phyloP scores from a whole-genome alignment of 2,113 vertebrate species.

The Speoplatyrhinus poulsoni region DNA sequence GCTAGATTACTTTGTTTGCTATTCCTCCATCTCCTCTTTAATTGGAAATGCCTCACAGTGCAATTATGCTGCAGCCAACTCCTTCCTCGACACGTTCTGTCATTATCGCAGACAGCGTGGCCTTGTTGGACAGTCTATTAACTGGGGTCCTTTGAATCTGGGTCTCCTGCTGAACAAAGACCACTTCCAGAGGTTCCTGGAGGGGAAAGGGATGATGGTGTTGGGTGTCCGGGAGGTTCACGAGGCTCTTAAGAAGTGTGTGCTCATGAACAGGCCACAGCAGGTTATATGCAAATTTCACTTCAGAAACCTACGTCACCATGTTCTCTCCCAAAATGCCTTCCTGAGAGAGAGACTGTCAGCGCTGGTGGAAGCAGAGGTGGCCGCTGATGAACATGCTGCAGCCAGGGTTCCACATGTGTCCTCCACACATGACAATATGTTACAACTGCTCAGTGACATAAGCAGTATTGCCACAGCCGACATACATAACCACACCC shows the following conservation, averaged over 20 bases:
- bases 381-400: slow-evolving; percentile 19
- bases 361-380: slow-evolving; percentile 64
- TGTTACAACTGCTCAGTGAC: slow-evolving; percentile 73
- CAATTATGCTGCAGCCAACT: slow-evolving; percentile 89
- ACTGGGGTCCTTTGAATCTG: slow-evolving; percentile 86
- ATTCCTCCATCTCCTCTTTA: slow-evolving; percentile 85
- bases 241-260: slow-evolving; percentile 73
- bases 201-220: slow-evolving; percentile 78
- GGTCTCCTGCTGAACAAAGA: slow-evolving; percentile 79
- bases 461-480: slow-evolving; percentile 53
- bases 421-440: slow-evolving; percentile 61
- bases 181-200: slow-evolving; percentile 77
- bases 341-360: slow-evolving; percentile 74
- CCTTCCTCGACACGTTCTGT: slow-evolving; percentile 84
- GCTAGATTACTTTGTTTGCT: slow-evolving; percentile 88
- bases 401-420: slow-evolving; percentile 25
- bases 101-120: slow-evolving; percentile 82
- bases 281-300: slow-evolving; percentile 81
- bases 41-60: slow-evolving; percentile 82
- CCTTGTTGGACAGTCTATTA: slow-evolving; percentile 83
- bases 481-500: slow-evolving; percentile 70
- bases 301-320: slow-evolving; percentile 65
- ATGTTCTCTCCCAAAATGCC: slow-evolving; percentile 67
- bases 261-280: slow-evolving; percentile 76
- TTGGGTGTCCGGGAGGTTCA: slow-evolving; percentile 79